phyloP scores from a whole-genome alignment of 2,888 invertebrate genomes.

The Galerucella calmariensis region DNA sequence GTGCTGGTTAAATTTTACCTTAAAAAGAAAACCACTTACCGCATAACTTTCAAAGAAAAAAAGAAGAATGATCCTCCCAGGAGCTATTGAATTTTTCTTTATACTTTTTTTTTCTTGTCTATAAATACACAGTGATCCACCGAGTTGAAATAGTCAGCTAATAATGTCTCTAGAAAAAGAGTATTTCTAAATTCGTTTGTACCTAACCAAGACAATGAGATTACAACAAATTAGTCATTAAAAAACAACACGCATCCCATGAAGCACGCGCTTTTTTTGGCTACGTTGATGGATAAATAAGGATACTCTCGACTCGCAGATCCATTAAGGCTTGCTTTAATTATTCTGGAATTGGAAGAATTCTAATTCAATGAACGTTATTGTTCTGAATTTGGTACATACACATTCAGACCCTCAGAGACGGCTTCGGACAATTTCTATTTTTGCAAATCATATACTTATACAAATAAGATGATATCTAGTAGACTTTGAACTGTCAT shows the following conservation, averaged over 20 bases:
- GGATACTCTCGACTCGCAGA: neutral
- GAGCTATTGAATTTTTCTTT: neutral
- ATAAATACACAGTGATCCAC: no score
- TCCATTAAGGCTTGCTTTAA: conserved; percentile 9
- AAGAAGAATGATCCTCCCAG: neutral
- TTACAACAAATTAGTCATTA: conserved; percentile 9
- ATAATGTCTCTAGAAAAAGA: conserved; percentile 6
- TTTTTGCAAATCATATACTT: neutral
- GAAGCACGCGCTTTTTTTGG: conserved; percentile 3
- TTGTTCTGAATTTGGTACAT: conserved; percentile 13
- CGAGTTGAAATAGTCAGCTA: neutral
- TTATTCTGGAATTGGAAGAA: conserved; percentile 18
- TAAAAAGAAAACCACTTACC: neutral
- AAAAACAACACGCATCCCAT: conserved; percentile 4
- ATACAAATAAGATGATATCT: no score
- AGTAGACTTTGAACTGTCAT: no score
- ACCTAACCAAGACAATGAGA: conserved; percentile 10
- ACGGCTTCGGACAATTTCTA: neutral
- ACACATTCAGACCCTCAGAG: neutral
- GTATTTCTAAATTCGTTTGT: conserved; percentile 12
- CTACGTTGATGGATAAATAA: conserved; percentile 10
- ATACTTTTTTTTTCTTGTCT: no score
- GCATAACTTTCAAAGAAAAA: neutral
- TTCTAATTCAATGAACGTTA: conserved; percentile 15
- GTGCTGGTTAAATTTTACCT: no score